Percentiles rank a stretch among this genome's conserved stretches.
Conservation (phyloP, 2,888 invertebrate genomes). For the Drosophila multiciliata region DNA sequence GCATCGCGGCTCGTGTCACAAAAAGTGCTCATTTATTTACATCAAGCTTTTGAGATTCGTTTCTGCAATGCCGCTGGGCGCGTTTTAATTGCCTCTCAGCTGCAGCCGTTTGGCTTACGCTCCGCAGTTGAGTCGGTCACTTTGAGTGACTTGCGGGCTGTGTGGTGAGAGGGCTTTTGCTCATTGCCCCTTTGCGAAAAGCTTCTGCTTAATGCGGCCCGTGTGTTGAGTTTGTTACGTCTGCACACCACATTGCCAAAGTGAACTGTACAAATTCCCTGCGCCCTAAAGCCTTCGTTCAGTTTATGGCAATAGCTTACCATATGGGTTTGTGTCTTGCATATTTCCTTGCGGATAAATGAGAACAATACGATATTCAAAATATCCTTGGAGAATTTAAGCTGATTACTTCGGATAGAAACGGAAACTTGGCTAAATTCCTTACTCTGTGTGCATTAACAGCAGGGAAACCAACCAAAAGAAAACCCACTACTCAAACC, state of each 20-base stretch:
- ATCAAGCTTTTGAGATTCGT: neutral
- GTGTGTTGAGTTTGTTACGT: neutral
- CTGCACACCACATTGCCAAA: constrained; percentile 2
- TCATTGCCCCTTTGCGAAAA: neutral
- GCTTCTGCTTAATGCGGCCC: neutral
- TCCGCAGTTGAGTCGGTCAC: neutral
- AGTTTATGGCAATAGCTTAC: neutral
- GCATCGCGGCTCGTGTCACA: neutral
- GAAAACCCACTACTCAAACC: neutral
- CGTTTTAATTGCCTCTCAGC: constrained; percentile 7
- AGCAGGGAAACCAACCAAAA: neutral
- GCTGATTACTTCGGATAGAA: neutral
- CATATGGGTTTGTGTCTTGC: constrained; percentile 3
- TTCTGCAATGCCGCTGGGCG: neutral
- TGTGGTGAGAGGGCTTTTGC: neutral
- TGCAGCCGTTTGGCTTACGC: neutral
- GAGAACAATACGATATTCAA: neutral
- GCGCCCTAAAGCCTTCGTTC: neutral
- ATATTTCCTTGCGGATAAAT: constrained; percentile 8
- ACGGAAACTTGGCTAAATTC: neutral
- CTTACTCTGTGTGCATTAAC: neutral
- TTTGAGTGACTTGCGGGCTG: neutral
- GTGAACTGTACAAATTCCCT: neutral
- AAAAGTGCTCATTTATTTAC: neutral
- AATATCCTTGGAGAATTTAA: constrained; percentile 7